Base-by-base conservation (phyloP, 1,140 invertebrate species). In the Rhopalosiphum padi region DNA sequence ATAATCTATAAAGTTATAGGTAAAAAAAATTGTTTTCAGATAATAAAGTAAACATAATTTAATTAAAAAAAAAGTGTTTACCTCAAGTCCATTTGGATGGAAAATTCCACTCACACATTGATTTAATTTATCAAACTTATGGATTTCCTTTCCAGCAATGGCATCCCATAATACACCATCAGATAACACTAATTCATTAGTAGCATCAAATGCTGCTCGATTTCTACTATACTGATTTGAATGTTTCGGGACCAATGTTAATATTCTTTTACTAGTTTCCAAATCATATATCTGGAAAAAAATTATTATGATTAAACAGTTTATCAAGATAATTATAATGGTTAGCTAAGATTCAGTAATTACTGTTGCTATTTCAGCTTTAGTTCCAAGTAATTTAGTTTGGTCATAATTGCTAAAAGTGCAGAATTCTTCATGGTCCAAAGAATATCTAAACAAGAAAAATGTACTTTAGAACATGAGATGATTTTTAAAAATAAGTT, bases 101-200 rank as follows among this genome's bases (percentile, higher is more conserved):
- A 99, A 99, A 2, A 99, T 97, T 1, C 99, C 99, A 95, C 98
- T 99, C 41, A 99, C 96, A 68, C 97, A 97, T 95, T 99, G 97
- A 96, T 99, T 99, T 41, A 99, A 96, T 95, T 99, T 99, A 96
- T 99, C 99, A 95, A 99, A 99, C 95, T 99, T 99, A 95, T 99
- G 98, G 88, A 99, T 98, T 94, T 98, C 97, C 94, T 97, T 98
- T 7, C 97, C 97, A 0, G 97, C 97, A 93, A 97, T 97, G 18
- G 99, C 97, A 95, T 99, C 99, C 97, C 98, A 99, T 0, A 99
- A 95, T 5, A 99, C 98, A 55, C 99, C 99, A 95, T 99, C 99
- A 95, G 97, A 98, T 3, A 99, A 95, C 35, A 99, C 97, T 48
- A 99, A 95, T 94, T 99, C 98, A 95, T 99, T 99, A 25, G 97